Evolutionary conservation across 1,140 invertebrate genomes (phyloP).

Genomic region (Melipona quadrifasciata): DNA sequence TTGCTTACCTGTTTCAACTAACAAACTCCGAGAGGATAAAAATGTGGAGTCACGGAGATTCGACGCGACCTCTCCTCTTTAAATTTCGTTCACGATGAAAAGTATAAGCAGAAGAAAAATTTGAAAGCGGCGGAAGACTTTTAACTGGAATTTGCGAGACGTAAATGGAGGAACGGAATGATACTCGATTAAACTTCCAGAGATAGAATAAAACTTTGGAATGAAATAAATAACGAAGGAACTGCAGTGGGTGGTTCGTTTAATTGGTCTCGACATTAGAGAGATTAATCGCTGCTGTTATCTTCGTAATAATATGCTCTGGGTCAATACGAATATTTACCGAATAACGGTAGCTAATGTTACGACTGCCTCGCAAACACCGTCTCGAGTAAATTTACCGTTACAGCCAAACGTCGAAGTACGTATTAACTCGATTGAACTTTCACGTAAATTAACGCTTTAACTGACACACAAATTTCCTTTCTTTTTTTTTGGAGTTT

Average conservation of each 20-base stretch:
- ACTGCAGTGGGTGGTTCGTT: rapidly evolving
- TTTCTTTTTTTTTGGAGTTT: too few relatives aligned
- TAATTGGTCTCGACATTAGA: background rate
- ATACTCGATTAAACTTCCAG: background rate
- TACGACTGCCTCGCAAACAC: background rate
- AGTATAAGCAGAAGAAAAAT: too few relatives aligned
- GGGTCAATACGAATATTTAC: background rate
- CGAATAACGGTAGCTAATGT: background rate
- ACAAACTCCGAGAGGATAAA: too few relatives aligned
- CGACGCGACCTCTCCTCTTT: too few relatives aligned
- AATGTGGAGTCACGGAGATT: too few relatives aligned
- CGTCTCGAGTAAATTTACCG: background rate
- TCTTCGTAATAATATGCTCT: background rate
- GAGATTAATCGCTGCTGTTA: background rate
- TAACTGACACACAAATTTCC: too few relatives aligned
- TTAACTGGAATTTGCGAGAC: background rate
- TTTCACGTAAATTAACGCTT: background rate
- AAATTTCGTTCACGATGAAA: too few relatives aligned
- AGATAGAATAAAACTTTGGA: background rate
- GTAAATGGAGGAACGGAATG: background rate
- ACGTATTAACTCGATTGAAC: background rate
- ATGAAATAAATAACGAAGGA: background rate
- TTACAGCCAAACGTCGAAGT: too few relatives aligned
- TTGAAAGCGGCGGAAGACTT: too few relatives aligned
- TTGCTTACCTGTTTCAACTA: background rate